These are phyloP conservation scores for Pachypanchax playfairii DNA, from an alignment of 2,113 vertebrate species.

Conservation along the genomic window DNA sequence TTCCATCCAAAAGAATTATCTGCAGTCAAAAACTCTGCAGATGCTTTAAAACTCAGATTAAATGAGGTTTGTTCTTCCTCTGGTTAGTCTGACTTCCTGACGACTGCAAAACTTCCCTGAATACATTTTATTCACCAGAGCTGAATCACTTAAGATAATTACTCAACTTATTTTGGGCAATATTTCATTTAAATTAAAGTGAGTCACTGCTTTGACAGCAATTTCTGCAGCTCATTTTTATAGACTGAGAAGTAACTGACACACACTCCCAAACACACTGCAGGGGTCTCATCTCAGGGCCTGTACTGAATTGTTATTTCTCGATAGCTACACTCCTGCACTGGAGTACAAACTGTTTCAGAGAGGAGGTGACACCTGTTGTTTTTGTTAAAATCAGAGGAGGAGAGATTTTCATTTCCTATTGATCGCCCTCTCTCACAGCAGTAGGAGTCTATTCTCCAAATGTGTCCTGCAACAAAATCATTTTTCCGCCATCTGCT, in stretches of 20 bases:
- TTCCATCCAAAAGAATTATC: conserved; percentile 26
- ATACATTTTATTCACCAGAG: conserved; percentile 26
- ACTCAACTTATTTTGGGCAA: conserved; percentile 23
- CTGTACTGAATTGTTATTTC: background rate
- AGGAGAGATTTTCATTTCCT: conserved; percentile 23
- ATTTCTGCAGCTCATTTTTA: background rate
- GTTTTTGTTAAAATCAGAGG: conserved; percentile 18
- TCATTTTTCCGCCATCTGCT: conserved; percentile 42
- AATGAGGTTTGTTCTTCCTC: conserved; percentile 20
- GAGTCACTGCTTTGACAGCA: background rate
- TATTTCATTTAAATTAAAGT: conserved; percentile 16
- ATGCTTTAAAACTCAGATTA: conserved; percentile 19
- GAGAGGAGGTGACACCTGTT: conserved; percentile 20
- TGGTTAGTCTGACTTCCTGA: conserved; percentile 30
- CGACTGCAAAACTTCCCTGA: conserved; percentile 18
- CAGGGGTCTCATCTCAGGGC: conserved; percentile 1
- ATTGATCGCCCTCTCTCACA: conserved; percentile 25
- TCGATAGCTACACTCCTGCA: background rate
- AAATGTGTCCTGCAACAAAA: conserved; percentile 8
- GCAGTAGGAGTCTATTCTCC: conserved; percentile 23
- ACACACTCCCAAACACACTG: conserved; percentile 3
- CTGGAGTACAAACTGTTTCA: conserved; percentile 3
- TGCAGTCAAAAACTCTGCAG: conserved; percentile 19
- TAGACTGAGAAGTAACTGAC: conserved; percentile 6
- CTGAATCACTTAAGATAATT: conserved; percentile 46